Evolutionary conservation across 2,113 vertebrate species (phyloP).

Genomic region (Onychorhynchus coronatus): DNA sequence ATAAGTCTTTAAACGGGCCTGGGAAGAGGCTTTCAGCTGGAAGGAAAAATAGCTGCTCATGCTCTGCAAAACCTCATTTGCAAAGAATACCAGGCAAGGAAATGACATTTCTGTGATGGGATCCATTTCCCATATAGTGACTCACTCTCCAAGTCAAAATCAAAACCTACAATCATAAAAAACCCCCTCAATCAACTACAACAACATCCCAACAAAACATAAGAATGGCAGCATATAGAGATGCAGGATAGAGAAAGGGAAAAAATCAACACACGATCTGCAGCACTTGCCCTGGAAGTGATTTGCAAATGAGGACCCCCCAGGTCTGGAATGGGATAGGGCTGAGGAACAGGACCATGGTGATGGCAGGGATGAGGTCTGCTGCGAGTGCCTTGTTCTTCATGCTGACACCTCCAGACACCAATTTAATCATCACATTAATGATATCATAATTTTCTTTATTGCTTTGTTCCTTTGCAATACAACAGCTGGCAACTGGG

Average conservation of each 20-base stretch:
- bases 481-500: background rate
- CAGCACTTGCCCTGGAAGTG: background rate
- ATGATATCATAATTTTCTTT: background rate
- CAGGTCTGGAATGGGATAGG: background rate
- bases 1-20: background rate
- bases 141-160: background rate
- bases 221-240: background rate
- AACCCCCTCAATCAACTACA: background rate
- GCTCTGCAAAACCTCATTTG: background rate
- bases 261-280: background rate
- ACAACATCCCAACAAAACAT: background rate
- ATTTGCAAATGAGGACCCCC: background rate
- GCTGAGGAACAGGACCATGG: background rate
- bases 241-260: background rate
- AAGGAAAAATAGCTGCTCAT: background rate
- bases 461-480: background rate
- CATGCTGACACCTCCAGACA: background rate
- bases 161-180: background rate
- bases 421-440: background rate
- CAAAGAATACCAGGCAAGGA: background rate
- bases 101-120: background rate
- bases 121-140: background rate
- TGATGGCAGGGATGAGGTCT: background rate
- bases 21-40: background rate
- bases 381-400: background rate